Evolutionary conservation across 1,140 invertebrate species (phyloP).

Genomic region (Drosophila micromelanica): DNA sequence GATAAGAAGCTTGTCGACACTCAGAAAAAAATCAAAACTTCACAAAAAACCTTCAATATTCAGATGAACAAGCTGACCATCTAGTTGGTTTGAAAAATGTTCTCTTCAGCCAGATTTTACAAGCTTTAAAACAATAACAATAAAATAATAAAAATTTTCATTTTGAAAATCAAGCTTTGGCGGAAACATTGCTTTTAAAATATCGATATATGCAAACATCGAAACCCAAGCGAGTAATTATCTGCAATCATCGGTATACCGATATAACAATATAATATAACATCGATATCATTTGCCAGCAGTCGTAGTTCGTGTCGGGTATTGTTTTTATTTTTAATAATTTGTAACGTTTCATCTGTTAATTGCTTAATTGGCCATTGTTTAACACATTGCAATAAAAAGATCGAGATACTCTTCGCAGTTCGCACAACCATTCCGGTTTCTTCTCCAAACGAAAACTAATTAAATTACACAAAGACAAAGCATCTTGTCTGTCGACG

Average conservation of each 20-base stretch:
- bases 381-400: constrained; percentile 59
- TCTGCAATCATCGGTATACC: constrained; percentile 1
- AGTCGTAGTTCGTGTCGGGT: constrained; percentile 74
- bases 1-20: constrained; percentile 86
- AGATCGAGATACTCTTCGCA: constrained; percentile 30
- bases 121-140: not conserved
- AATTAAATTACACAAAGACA: constrained; percentile 77
- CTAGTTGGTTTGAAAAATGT: constrained; percentile 62
- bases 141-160: not conserved
- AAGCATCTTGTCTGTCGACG: constrained; percentile 61
- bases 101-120: not conserved
- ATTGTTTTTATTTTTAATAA: constrained; percentile 76
- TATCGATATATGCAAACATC: constrained; percentile 1
- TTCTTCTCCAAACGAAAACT: constrained; percentile 58
- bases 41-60: constrained; percentile 74
- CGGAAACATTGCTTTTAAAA: not conserved
- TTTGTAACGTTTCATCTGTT: constrained; percentile 50
- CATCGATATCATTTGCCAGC: constrained; percentile 55
- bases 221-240: constrained; percentile 1
- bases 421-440: constrained; percentile 56
- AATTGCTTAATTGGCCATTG: constrained; percentile 57
- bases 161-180: not conserved
- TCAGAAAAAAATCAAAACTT: constrained; percentile 17
- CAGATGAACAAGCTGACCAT: constrained; percentile 80
- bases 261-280: constrained; percentile 11